Percentiles rank a stretch among this genome's conserved stretches.
Evolutionary conservation across 2,888 invertebrate species (phyloP).

Genomic region (Pasiphila rectangulata): DNA sequence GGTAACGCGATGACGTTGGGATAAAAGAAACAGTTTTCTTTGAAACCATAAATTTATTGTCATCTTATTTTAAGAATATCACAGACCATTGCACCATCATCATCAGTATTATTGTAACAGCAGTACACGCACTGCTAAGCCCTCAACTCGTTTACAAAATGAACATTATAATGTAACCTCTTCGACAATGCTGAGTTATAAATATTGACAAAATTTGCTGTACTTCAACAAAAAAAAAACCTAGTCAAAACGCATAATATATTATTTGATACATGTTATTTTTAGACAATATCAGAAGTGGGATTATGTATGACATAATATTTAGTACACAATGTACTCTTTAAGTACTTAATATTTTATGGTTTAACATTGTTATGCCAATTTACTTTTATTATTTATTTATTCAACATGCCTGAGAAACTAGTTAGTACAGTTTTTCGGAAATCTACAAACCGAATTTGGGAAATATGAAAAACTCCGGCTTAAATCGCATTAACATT

Average conservation of each 20-base stretch:
- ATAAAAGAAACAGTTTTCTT: conserved; percentile 74
- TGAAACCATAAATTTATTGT: conserved; percentile 69
- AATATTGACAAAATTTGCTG: conserved; percentile 22
- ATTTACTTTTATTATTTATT: conserved; percentile 13
- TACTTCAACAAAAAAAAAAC: conserved; percentile 12
- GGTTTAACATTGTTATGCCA: conserved; percentile 7
- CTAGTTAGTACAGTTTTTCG: conserved; percentile 6
- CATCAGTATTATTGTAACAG: conserved; percentile 33
- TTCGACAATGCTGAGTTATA: conserved; percentile 45
- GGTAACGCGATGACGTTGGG: conserved; percentile 56
- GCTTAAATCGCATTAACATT: conserved; percentile 2
- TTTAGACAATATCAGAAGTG: conserved; percentile 7
- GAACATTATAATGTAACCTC: conserved; percentile 41
- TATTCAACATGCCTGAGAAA: conserved; percentile 1
- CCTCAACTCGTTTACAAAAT: conserved; percentile 37
- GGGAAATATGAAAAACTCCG: conserved; percentile 6
- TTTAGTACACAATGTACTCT: conserved; percentile 9
- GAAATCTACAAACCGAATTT: conserved; percentile 7
- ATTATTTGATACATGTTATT: not conserved
- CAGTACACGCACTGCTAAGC: conserved; percentile 56
- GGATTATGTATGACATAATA: conserved; percentile 14
- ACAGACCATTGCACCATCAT: conserved; percentile 50
- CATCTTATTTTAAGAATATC: conserved; percentile 52
- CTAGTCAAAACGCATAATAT: conserved; percentile 6
- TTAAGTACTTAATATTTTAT: not conserved